These are phyloP conservation scores for Bombus picipes DNA, from an alignment of 1,140 invertebrate genomes.

Conservation along the genomic window DNA sequence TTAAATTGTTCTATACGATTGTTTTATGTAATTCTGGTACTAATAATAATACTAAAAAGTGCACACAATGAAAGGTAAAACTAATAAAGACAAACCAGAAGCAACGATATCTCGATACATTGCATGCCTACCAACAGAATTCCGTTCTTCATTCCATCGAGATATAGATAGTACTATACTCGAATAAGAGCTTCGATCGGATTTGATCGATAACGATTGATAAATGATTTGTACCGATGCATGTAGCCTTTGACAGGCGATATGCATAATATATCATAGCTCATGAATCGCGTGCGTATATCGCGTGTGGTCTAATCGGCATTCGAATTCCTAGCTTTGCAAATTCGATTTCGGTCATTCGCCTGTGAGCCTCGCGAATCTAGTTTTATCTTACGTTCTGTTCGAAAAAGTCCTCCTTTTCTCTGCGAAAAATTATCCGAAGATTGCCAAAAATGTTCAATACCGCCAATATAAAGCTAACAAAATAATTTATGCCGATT, in stretches of 20 bases:
- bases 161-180: constrained; percentile 2
- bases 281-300: constrained; percentile 8
- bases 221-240: constrained; percentile 48
- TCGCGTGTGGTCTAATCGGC: constrained; percentile 21
- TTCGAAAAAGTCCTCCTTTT: neutral
- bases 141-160: constrained; percentile 23
- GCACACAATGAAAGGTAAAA: neutral
- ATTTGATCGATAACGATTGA: constrained; percentile 53
- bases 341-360: constrained; percentile 9
- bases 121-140: neutral
- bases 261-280: constrained; percentile 45
- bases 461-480: too few species aligned
- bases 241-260: constrained; percentile 43
- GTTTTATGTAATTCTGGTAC: too few species aligned
- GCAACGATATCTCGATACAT: neutral
- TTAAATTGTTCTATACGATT: too few species aligned
- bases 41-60: too few species aligned
- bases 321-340: constrained; percentile 6
- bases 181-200: constrained; percentile 35
- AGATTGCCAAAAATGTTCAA: too few species aligned
- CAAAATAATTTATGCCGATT: too few species aligned
- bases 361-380: neutral
- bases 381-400: too few species aligned
- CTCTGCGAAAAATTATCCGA: neutral
- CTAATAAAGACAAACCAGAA: constrained; percentile 17